Percentiles rank a stretch among this genome's conserved stretches.
phyloP scores from a whole-genome alignment of 2,888 invertebrate genomes.

The Aphodius granarius region DNA sequence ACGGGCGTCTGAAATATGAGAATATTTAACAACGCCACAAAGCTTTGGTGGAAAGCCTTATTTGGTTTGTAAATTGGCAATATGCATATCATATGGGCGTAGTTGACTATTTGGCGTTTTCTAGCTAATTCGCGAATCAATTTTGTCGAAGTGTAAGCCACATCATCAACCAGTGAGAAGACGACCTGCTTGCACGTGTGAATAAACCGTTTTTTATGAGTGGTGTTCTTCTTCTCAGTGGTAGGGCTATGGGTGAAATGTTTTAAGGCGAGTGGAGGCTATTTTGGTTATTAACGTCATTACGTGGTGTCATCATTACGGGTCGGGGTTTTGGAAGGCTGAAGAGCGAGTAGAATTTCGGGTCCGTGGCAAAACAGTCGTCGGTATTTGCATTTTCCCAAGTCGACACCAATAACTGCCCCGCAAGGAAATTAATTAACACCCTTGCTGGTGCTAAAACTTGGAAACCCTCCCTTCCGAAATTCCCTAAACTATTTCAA shows the following conservation, averaged over 20 bases:
- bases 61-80: not conserved
- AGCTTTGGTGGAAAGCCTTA: not conserved
- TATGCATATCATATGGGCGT: not conserved
- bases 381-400: not conserved
- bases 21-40: not conserved
- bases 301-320: not conserved
- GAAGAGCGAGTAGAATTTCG: not conserved
- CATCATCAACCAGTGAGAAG: too few species aligned
- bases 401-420: not conserved
- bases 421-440: not conserved
- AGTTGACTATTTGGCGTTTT: not conserved
- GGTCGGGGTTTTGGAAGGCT: not conserved
- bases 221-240: too few species aligned
- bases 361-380: not conserved
- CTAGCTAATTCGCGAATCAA: too few species aligned
- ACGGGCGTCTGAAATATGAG: not conserved
- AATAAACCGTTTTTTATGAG: too few species aligned
- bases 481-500: not conserved
- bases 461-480: not conserved
- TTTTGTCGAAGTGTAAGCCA: too few species aligned
- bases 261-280: not conserved
- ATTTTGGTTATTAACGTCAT: not conserved
- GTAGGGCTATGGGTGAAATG: not conserved
- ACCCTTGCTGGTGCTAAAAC: not conserved
- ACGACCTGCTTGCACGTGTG: too few species aligned